A percentile compares a stretch with the other conserved stretches of the same genome.
phyloP scores from a whole-genome alignment of 2,888 invertebrate species.

The Pheosia gnoma region DNA sequence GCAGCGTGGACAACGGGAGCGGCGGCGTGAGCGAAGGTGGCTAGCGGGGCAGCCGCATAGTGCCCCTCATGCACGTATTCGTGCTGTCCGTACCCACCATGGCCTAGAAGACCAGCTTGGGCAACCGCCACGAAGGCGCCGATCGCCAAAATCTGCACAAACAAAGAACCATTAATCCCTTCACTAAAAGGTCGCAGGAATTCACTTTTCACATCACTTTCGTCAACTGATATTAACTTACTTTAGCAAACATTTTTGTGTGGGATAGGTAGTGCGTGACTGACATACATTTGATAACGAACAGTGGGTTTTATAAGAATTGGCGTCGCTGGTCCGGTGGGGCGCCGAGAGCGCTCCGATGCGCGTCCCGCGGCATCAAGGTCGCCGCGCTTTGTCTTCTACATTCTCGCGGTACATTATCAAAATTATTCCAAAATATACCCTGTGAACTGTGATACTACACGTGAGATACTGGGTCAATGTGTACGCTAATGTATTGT shows the following conservation, averaged over 20 bases:
- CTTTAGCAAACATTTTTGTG: conserved; percentile 78
- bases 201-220: conserved; percentile 43
- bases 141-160: conserved; percentile 66
- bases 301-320: conserved; percentile 80
- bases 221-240: conserved; percentile 53
- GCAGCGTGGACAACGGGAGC: conserved; percentile 42
- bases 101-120: conserved; percentile 76
- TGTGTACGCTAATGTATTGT: conserved; percentile 50
- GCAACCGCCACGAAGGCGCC: conserved; percentile 70
- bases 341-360: conserved; percentile 60
- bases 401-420: conserved; percentile 72
- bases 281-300: conserved; percentile 73
- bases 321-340: conserved; percentile 67
- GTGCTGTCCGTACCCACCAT: conserved; percentile 51
- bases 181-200: conserved; percentile 7
- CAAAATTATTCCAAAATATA: conserved; percentile 72
- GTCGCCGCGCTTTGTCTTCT: conserved; percentile 74
- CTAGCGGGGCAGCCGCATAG: conserved; percentile 33
- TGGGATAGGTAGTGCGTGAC: conserved; percentile 70
- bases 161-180: conserved; percentile 17
- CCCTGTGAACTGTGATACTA: conserved; percentile 67
- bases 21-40: conserved; percentile 36
- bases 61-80: conserved; percentile 43
- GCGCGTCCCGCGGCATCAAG: conserved; percentile 67
- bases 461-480: conserved; percentile 61